These are phyloP conservation scores for Geotrupes spiniger DNA, from an alignment of 2,888 invertebrate species.

Conservation along the genomic window DNA sequence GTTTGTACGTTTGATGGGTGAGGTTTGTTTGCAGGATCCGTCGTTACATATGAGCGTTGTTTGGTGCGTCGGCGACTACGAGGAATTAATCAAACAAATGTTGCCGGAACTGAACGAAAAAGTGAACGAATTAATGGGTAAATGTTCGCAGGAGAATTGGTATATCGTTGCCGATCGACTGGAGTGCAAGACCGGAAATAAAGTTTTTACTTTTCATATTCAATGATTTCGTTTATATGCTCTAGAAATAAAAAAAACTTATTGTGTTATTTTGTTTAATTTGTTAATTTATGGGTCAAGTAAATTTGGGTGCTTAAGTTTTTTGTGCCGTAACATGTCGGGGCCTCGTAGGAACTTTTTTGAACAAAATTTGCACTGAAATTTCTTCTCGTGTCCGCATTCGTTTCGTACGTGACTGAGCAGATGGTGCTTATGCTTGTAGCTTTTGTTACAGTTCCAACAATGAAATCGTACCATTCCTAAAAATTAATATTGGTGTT, in stretches of 20 bases:
- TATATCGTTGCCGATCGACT: slow-evolving; percentile 56
- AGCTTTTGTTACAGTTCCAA: not conserved
- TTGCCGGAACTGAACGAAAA: slow-evolving; percentile 54
- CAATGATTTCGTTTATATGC: not conserved
- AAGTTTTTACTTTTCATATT: slow-evolving; percentile 58
- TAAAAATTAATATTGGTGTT: no score
- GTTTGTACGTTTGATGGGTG: slow-evolving; percentile 2
- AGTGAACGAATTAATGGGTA: slow-evolving; percentile 43
- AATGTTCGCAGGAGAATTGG: slow-evolving; percentile 49
- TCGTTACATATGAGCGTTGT: slow-evolving; percentile 82
- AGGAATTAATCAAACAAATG: slow-evolving; percentile 50
- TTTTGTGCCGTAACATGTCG: not conserved
- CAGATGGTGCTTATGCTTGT: no score
- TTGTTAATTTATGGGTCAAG: no score
- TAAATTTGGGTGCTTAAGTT: no score
- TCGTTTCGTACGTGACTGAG: no score
- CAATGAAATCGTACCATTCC: not conserved
- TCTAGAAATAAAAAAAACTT: no score
- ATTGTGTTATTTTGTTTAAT: no score
- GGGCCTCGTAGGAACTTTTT: not conserved
- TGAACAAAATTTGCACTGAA: not conserved
- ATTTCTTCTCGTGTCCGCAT: no score
- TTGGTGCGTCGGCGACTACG: slow-evolving; percentile 73
- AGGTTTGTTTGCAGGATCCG: slow-evolving; percentile 61
- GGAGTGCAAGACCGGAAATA: slow-evolving; percentile 74